Base-by-base conservation (phyloP, 1,140 invertebrate species). In the Penaeus indicus region DNA sequence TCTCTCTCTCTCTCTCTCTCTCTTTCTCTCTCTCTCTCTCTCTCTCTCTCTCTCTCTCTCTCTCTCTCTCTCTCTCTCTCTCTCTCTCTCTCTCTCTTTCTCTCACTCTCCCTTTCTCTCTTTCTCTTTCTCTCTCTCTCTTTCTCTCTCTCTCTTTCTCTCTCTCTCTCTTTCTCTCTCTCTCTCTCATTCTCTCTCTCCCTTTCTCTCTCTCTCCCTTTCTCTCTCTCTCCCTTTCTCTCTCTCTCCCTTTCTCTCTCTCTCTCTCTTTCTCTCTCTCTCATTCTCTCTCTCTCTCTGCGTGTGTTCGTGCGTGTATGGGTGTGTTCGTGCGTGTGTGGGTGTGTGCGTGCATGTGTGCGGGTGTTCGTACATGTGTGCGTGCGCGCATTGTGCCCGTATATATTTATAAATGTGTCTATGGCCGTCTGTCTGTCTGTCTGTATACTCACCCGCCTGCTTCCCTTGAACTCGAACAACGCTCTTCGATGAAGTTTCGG, bases 1-100 rank as follows among this genome's bases (percentile, higher is more conserved):
- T 32, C 75, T 78, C 75, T 32, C 75, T 78, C 75, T 32, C 75
- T 78, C 75, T 78, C 75, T 78, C 75, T n/a, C 25, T 78, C 75
- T 32, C 75, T 78, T 16, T 32, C 75, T 78, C 75, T 32, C 75
- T 78, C 75, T 32, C 75, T 42, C 75, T 38, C 75, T 25, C 18
- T 19, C 42, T 38, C 25, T 78, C 32, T 32, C 5, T 78, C 42
- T 42, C 3, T 7, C 75, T 38, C 32, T 42, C 75, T 78, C 75
- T 32, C 75, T 78, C 75, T 78, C 75, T 78, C 75, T 42, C 75
- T 78, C 75, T 32, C 75, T 78, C 75, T 32, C 25, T 78, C 75
- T 32, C 75, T 78, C 75, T 32, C 75, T 42, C 75, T 38, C 25
- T 25, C 32, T 19, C 25, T 38, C 75, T 78, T 7, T 32, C 75